Evolutionary conservation across 1,140 invertebrate species (phyloP).

Genomic region (Matsumurasca onukii): DNA sequence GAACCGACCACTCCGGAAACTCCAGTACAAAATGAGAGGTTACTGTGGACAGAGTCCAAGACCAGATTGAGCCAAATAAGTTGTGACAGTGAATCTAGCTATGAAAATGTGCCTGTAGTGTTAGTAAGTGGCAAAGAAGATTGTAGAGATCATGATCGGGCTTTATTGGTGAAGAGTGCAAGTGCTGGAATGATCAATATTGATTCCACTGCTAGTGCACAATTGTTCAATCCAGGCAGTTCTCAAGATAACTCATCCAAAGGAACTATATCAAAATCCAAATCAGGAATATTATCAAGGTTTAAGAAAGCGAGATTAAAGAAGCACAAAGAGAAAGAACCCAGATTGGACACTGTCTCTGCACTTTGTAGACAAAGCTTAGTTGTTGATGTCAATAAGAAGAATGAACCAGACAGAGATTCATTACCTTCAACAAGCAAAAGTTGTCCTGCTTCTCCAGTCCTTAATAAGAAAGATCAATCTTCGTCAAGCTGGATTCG

Average conservation of each 20-base stretch:
- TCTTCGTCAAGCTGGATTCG: constrained; percentile 19
- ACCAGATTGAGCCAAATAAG: constrained; percentile 56
- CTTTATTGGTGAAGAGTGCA: constrained; percentile 60
- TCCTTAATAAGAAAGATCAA: constrained; percentile 36
- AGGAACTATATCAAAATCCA: constrained; percentile 35
- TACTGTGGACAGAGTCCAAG: constrained; percentile 34
- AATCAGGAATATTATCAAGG: constrained; percentile 58
- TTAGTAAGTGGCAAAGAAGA: constrained; percentile 32
- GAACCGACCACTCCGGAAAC: constrained; percentile 35
- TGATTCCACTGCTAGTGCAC: constrained; percentile 43
- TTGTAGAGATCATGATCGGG: constrained; percentile 21
- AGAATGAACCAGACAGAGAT: constrained; percentile 24
- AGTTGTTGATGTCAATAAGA: constrained; percentile 55
- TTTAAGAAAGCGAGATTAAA: constrained; percentile 57
- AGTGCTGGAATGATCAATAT: constrained; percentile 72
- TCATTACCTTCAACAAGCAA: constrained; percentile 36
- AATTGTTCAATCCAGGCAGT: not conserved
- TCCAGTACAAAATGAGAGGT: constrained; percentile 44
- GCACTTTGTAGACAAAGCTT: constrained; percentile 66
- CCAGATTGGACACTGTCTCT: constrained; percentile 57
- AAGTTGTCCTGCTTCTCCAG: constrained; percentile 44
- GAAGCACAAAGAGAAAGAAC: constrained; percentile 48
- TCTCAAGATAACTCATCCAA: not conserved
- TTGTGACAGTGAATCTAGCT: constrained; percentile 56
- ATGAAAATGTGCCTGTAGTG: constrained; percentile 40